Percentiles rank a stretch among this genome's conserved stretches.
These are phyloP conservation scores for Melanocharis versteri DNA, from an alignment of 2,113 vertebrate genomes.

Conservation along the genomic window DNA sequence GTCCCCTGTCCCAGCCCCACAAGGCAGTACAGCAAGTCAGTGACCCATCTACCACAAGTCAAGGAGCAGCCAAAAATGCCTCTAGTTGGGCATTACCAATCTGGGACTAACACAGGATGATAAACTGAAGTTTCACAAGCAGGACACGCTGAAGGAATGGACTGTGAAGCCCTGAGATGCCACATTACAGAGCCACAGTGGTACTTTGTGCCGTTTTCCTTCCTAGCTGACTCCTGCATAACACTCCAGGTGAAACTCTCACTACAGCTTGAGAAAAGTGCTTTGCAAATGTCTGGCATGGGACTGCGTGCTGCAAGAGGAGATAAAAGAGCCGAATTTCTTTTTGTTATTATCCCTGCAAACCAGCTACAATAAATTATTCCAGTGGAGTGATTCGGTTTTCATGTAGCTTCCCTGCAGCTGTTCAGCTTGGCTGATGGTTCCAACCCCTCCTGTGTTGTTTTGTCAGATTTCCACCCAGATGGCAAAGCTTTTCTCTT, in stretches of 20 bases:
- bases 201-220: neutral
- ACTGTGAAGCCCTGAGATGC: neutral
- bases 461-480: constrained; percentile 34
- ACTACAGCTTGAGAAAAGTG: neutral
- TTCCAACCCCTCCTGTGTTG: neutral
- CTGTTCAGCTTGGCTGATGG: neutral
- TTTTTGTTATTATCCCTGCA: neutral
- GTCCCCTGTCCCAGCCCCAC: neutral
- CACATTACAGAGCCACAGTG: neutral
- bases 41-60: neutral
- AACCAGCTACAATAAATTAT: constrained; percentile 19
- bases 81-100: neutral
- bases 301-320: neutral
- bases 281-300: neutral
- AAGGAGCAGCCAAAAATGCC: neutral
- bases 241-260: neutral
- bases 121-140: neutral
- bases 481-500: constrained; percentile 4
- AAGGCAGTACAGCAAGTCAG: neutral
- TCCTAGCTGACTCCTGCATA: neutral
- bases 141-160: neutral
- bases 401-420: constrained; percentile 30
- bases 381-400: neutral
- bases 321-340: constrained; percentile 1
- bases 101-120: neutral